Base-by-base conservation (phyloP, 2,113 vertebrate species). In the Anarrhichthys ocellatus region DNA sequence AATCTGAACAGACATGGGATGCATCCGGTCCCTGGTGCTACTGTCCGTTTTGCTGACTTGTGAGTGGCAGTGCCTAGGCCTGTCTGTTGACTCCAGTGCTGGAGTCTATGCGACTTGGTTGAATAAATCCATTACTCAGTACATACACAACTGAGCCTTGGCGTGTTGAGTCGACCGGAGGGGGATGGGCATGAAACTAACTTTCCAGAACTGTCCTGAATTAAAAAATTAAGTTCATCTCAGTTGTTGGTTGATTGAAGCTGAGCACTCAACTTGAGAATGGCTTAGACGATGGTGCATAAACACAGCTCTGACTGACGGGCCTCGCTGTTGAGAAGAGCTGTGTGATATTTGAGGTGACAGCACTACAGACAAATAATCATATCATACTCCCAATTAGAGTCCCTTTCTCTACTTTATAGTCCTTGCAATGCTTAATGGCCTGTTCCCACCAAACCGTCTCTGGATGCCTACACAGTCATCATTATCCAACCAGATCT, bases 1-100 rank as follows among this genome's bases (percentile, higher is more conserved):
- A 94, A 96, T 95, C 76, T 76, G 90, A 95, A 89, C 88, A 88
- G 95, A 95, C 94, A 86, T 32, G 83, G 84, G 92, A 90, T 92
- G 91, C 83, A 67, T 90, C 83, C 89, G 73, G 80, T 93, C 80
- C 71, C 85, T 76, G 86, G 88, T 79, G 81, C 83, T 71, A 29
- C 89, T 88, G 85, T 91, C 91, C 66, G 22, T 88, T 90, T 73
- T 56, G 81, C 85, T 91, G 88, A 80, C 80, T 86, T 76, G 61
- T 84, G 78, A 88, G 65, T 44, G 59, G 76, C 83, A 42, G 80
- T 4, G 62, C 13, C 17, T 6, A 22, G 80, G 80, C 76, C 77
- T 90, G 88, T 89, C 82, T 86, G 81, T 80, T 75, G 76, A 74
- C 62, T 61, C 48, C 29, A 36, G 73, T 27, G 56, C 36, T 61